Percentiles rank a stretch among this genome's conserved stretches.
Conservation (phyloP, 2,888 invertebrate genomes). For the Galeruca laticollis region DNA sequence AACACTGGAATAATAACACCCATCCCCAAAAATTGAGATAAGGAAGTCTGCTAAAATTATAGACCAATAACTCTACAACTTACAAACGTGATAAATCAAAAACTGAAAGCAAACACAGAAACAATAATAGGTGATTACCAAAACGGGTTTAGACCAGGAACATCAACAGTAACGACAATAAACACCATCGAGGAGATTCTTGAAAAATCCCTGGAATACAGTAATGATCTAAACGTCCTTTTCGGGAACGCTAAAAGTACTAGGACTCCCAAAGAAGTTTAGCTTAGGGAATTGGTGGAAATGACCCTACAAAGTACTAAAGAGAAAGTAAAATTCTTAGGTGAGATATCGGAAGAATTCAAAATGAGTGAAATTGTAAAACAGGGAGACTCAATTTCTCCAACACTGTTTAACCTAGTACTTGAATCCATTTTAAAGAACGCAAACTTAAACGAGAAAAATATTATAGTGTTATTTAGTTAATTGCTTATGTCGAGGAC, state of each 20-base stretch:
- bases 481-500: not conserved
- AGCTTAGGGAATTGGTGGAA: conserved; percentile 5
- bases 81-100: no score
- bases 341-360: not conserved
- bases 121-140: no score
- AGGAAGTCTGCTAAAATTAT: no score
- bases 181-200: not conserved
- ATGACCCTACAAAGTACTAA: not conserved
- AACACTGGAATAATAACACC: no score
- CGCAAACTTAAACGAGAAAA: no score
- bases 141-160: no score
- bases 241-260: not conserved
- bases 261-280: not conserved
- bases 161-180: not conserved
- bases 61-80: no score
- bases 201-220: not conserved
- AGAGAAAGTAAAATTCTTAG: not conserved
- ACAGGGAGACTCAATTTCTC: no score
- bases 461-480: no score
- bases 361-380: not conserved
- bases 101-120: no score
- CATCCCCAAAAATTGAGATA: no score
- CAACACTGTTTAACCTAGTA: no score
- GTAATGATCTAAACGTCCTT: not conserved
- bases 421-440: not conserved